Base-by-base conservation (phyloP, 23 tunicate species). In the Ascidia mentula region DNA sequence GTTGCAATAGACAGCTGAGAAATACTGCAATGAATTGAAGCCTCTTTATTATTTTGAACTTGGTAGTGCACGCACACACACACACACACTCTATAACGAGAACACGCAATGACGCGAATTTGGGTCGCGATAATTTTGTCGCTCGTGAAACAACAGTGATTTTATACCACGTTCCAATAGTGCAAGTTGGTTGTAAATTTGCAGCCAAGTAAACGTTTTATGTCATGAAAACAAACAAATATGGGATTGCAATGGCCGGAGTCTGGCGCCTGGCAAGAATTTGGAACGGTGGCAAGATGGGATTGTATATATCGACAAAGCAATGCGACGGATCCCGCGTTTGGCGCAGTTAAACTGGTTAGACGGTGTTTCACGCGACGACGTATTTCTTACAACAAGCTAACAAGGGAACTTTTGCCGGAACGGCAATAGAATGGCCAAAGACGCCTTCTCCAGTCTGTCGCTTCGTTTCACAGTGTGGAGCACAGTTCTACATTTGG, bases 1-100 rank as follows among this genome's bases (percentile, higher is more conserved):
- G 7, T 26, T 20, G 24, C 65, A 53, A 28, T 53, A 53, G 65
- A 53, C 65, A 26, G 22, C 65, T 5, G 4, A 53, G 13, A 5
- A 5, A 53, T 42, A 28, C 24, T 9, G 13, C 22, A 26, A 53
- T 28, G 13, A 53, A 53, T 53, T 53, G 65, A 53, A 53, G 65
- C 65, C 65, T 53, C 65, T 53, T 53, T 53, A 53, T 53, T 53
- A 53, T 9, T 53, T 53, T 53, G 65, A 53, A 53, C 65, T 53
- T 53, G 65, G 13, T 53, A 53, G 65, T 53, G 65, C 65, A 9
- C 65, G 7, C 28, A 9, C 24, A 9, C n/a, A n/a, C n/a, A n/a
- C n/a, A 53, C 53, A 15, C 53, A 42, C 12, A 42, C 12, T 9
- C 65, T 26, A 28, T 53, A 28, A 53, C 65, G 24, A 53, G 12